Base-by-base conservation (phyloP, 2,888 invertebrate species). In the Herminia tarsipennalis region DNA sequence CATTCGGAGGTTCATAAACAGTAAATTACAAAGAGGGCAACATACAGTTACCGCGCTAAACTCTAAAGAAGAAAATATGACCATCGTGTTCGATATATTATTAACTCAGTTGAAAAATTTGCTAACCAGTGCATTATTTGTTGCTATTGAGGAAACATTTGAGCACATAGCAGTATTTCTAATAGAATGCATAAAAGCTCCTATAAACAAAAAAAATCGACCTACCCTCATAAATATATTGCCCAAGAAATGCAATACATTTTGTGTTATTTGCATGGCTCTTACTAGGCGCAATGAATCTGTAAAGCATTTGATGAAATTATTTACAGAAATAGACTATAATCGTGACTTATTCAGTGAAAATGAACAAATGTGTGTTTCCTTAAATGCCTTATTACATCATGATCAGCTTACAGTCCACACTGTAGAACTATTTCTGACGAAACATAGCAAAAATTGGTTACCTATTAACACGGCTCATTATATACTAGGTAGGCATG, bases 1-100 rank as follows among this genome's bases (percentile, higher is more conserved):
- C 2, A 24, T 53, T 5, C 38, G 41, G 1, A 44, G 18, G 9
- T 53, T 46, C 27, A 22, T 57, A 8, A 25, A 48, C 9, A 20
- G 32, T 29, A 57, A 51, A 30, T 14, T 57, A 8, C 1, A 25
- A 6, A 38, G 8, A 12, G 30, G 30, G 1, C 12, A 24, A 17
- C 14, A n/a, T n/a, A 14, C 16, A 1, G 5, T 16, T 8, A 8
- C 2, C 8, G 2, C 25, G 6, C n/a, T 18, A n/a, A 30, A 25
- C 9, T 18, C 20, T 5, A 18, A 29, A 20, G 3, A 1, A 17
- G 10, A 29, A 14, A 10, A 35, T 5, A 6, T 12, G 22, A 5
- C 14, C 2, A 14, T 18, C 10, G n/a, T 40, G 24, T 8, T 25
- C 5, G 9, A 30, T 1, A 25, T 32, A 36, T 25, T 46, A 16